A percentile compares a stretch with the other conserved stretches of the same genome.
Evolutionary conservation across 2,888 invertebrate genomes (phyloP).

Genomic region (Tortricodes alternella): DNA sequence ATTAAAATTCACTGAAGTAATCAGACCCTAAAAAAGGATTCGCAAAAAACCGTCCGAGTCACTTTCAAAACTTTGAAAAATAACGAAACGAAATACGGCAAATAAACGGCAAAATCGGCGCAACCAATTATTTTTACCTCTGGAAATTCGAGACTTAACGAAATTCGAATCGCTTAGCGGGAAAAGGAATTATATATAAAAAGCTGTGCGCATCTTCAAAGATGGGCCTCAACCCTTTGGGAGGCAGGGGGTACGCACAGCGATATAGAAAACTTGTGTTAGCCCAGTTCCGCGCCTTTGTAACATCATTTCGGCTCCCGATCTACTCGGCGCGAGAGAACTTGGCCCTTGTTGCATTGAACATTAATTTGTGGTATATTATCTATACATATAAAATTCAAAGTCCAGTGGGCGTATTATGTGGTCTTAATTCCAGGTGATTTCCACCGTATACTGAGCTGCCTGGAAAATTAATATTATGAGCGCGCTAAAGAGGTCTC

Average conservation of each 20-base stretch:
- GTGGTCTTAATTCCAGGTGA: too few relatives aligned
- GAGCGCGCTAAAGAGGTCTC: too few relatives aligned
- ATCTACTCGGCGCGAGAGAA: slow-evolving; percentile 41
- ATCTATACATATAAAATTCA: too few relatives aligned
- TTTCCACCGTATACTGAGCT: too few relatives aligned
- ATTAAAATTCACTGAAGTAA: slow-evolving; percentile 44
- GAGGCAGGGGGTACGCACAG: slow-evolving; percentile 66
- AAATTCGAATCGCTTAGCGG: slow-evolving; percentile 81
- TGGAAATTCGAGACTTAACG: slow-evolving; percentile 80
- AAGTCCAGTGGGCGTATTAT: neutral
- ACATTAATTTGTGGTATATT: neutral
- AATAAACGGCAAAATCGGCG: slow-evolving; percentile 65
- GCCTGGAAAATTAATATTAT: too few relatives aligned
- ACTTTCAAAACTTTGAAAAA: slow-evolving; percentile 40
- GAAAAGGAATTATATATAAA: slow-evolving; percentile 77
- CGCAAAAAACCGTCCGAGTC: slow-evolving; percentile 45
- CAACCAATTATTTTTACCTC: slow-evolving; percentile 78
- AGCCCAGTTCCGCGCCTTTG: slow-evolving; percentile 83
- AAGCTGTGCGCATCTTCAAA: slow-evolving; percentile 81
- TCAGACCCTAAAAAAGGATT: slow-evolving; percentile 57
- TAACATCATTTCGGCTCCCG: slow-evolving; percentile 81
- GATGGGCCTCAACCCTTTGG: slow-evolving; percentile 77
- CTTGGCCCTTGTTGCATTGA: slow-evolving; percentile 9
- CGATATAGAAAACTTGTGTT: slow-evolving; percentile 83
- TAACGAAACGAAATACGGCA: slow-evolving; percentile 49